Percentiles rank a stretch among this genome's conserved stretches.
Conservation (phyloP, 2,888 invertebrate genomes). For the Leucoptera coffeella region DNA sequence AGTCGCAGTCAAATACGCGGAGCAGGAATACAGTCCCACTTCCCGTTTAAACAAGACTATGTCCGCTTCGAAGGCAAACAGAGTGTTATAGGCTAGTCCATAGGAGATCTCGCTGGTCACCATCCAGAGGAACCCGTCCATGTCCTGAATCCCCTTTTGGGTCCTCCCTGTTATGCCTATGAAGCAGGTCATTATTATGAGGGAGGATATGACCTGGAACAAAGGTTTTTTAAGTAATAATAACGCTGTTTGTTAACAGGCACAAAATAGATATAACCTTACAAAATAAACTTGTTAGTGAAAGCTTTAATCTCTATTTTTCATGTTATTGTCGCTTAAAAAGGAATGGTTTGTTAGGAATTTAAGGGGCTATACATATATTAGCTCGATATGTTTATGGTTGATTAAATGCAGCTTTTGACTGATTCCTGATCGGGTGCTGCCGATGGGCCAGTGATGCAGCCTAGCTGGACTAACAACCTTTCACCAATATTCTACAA, state of each 20-base stretch:
- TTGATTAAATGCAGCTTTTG: too few relatives aligned
- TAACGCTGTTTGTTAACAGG: neutral
- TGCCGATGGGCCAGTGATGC: too few relatives aligned
- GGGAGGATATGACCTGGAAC: conserved; percentile 26
- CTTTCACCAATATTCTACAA: too few relatives aligned
- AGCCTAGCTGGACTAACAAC: too few relatives aligned
- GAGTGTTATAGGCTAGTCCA: conserved; percentile 32
- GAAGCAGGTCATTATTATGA: conserved; percentile 33
- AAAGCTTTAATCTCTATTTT: neutral
- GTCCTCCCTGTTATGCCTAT: conserved; percentile 29
- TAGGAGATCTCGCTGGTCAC: conserved; percentile 43
- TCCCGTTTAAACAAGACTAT: conserved; percentile 36
- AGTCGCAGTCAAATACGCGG: conserved; percentile 30
- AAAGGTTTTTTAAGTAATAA: conserved; percentile 2
- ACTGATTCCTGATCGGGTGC: too few relatives aligned
- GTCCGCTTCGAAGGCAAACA: conserved; percentile 32
- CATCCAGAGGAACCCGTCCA: conserved; percentile 42
- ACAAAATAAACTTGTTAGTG: neutral
- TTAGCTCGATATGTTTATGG: too few relatives aligned
- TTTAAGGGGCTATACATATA: too few relatives aligned
- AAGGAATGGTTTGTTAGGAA: too few relatives aligned
- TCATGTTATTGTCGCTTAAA: too few relatives aligned
- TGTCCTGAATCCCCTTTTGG: conserved; percentile 38
- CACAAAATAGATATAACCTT: neutral
- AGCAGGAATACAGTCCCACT: conserved; percentile 29